A percentile compares a stretch with the other conserved stretches of the same genome.
Evolutionary conservation across 2,888 invertebrate species (phyloP).

Genomic region (Eubasilissa splendida): DNA sequence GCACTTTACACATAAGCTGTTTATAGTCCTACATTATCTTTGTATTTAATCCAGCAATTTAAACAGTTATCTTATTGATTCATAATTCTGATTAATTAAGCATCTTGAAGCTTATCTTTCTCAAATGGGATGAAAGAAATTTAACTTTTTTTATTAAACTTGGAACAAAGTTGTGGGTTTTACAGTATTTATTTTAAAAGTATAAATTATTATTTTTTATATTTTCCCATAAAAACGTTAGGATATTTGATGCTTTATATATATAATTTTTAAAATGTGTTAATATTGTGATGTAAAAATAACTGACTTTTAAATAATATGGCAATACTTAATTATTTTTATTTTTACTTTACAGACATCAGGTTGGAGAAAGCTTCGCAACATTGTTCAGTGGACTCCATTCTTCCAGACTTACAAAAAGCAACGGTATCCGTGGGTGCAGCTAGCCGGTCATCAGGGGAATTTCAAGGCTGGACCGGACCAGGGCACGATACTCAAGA

Average conservation of each 20-base stretch:
- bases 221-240: too few relatives aligned
- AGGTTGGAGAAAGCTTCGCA: slow-evolving; percentile 94
- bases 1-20: too few relatives aligned
- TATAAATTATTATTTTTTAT: too few relatives aligned
- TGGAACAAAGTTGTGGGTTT: too few relatives aligned
- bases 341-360: slow-evolving; percentile 80
- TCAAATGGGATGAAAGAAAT: too few relatives aligned
- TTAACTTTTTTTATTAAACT: too few relatives aligned
- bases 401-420: slow-evolving; percentile 98
- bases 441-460: slow-evolving; percentile 95
- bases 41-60: too few relatives aligned
- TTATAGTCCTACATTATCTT: too few relatives aligned
- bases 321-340: neutral
- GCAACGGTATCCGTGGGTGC: slow-evolving; percentile 96
- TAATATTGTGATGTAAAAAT: neutral
- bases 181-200: too few relatives aligned
- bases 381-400: slow-evolving; percentile 96
- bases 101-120: too few relatives aligned
- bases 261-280: neutral
- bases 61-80: neutral
- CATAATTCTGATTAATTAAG: neutral
- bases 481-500: slow-evolving; percentile 95
- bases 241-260: too few relatives aligned
- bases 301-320: neutral
- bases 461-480: slow-evolving; percentile 95